Percentiles rank a stretch among this genome's conserved stretches.
Evolutionary conservation across 1,140 invertebrate species (phyloP).

Genomic region (Magallana gigas): DNA sequence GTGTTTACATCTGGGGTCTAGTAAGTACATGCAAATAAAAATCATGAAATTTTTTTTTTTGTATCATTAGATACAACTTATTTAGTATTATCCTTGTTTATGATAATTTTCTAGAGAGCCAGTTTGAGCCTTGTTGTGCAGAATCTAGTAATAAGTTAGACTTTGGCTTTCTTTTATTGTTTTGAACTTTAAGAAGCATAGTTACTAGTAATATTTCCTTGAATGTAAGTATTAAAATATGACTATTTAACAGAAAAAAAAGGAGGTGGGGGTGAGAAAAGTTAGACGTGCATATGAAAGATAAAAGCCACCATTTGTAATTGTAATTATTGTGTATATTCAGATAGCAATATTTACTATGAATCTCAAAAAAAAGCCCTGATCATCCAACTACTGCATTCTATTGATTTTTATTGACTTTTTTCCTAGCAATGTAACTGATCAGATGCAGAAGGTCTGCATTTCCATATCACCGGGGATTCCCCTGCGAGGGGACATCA

Average conservation of each 20-base stretch:
- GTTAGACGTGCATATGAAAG: too few species aligned
- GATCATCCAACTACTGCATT: too few species aligned
- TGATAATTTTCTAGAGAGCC: not conserved
- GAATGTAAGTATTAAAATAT: not conserved
- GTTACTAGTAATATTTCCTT: not conserved
- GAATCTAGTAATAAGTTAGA: too few species aligned
- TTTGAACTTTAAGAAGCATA: too few species aligned
- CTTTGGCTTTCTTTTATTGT: too few species aligned
- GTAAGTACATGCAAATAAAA: conserved; percentile 80
- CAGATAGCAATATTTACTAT: too few species aligned
- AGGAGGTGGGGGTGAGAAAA: not conserved
- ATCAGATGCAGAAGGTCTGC: conserved; percentile 78
- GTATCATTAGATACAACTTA: not conserved
- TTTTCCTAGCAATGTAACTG: conserved; percentile 77
- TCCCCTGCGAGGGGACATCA: conserved; percentile 91
- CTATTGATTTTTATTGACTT: not conserved
- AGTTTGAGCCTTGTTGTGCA: too few species aligned
- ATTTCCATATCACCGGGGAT: conserved; percentile 84
- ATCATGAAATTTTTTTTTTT: not conserved
- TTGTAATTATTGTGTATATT: too few species aligned
- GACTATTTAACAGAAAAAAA: not conserved
- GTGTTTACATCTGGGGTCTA: conserved; percentile 92
- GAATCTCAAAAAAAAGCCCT: too few species aligned
- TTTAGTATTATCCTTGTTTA: not conserved
- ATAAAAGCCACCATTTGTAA: too few species aligned